Base-by-base conservation (phyloP, 2,113 vertebrate genomes). In the Caretta caretta region DNA sequence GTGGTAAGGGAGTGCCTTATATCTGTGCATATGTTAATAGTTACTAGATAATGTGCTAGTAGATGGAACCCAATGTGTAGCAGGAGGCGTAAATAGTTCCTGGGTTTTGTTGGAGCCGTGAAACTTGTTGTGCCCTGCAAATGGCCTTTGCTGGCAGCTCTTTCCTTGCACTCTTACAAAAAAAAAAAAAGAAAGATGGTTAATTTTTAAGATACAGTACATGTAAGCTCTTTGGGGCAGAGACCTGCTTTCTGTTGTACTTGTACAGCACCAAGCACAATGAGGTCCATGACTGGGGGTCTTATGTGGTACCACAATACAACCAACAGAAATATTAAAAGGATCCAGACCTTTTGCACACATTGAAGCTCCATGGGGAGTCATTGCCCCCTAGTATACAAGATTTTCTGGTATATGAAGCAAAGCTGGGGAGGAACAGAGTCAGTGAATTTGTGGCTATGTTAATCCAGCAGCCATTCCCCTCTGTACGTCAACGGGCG, bases 21-120 rank as follows among this genome's bases (percentile, higher is more conserved):
- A 57, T 57, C 56, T 57, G 24, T 57, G 24, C 10, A 24, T 57
- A 57, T 57, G 24, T 57, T 25, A 57, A 57, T 25, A 57, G 0
- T 94, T 57, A 97, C 83, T 90, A 96, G 90, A 94, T 94, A 96
- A 94, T 87, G 92, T 95, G 76, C 94, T 97, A 89, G 72, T 95
- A 96, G 94, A 96, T 96, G 96, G 95, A 96, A 93, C 80, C 91
- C 51, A 53, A 53, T 25, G 24, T 57, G 56, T 57, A 57, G 24
- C 24, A 25, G 56, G 22, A 24, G 22, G 56, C 25, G 24, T 57
- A 27, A 11, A 57, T 57, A 57, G 56, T 57, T 27, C 24, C 24
- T 57, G 56, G 10, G 10, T 57, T 27, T 57, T 57, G 56, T 57
- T 25, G 4, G 24, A 25, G 24, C 56, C 24, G 24, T 57, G 56